phyloP scores from a whole-genome alignment of 2,797 vertebrate genomes.

The Novumbra hubbsi region DNA sequence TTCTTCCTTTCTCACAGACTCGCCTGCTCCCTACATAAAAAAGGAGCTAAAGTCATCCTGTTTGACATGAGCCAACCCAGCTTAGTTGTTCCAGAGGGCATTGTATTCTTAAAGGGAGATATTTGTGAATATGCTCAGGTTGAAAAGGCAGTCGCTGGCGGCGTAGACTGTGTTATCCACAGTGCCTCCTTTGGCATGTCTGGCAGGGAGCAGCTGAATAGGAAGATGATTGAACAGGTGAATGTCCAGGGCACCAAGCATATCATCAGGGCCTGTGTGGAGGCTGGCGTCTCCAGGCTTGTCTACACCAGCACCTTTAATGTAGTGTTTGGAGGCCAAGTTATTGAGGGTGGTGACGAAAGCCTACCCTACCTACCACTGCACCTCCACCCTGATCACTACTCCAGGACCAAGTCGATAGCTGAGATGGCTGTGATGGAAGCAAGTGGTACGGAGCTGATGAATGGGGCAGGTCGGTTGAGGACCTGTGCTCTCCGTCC shows the following conservation, averaged over 20 bases:
- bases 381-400: conserved; percentile 91
- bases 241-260: conserved; percentile 88
- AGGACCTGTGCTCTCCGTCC: conserved; percentile 87
- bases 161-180: conserved; percentile 86
- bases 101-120: conserved; percentile 80
- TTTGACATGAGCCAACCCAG: conserved; percentile 79
- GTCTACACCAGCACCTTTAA: conserved; percentile 97
- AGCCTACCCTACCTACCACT: conserved; percentile 91
- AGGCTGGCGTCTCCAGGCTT: conserved; percentile 73
- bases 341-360: conserved; percentile 89
- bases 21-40: conserved; percentile 76
- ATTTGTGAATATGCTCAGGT: conserved; percentile 76
- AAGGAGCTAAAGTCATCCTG: conserved; percentile 78
- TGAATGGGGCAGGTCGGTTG: conserved; percentile 58
- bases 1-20: conserved; percentile 71
- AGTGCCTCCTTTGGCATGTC: conserved; percentile 95
- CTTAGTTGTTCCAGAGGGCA: conserved; percentile 72
- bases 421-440: conserved; percentile 90
- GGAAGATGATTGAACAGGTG: conserved; percentile 80
- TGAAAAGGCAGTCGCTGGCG: conserved; percentile 68
- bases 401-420: conserved; percentile 90
- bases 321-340: conserved; percentile 90
- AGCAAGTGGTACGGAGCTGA: conserved; percentile 74
- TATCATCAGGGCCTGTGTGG: conserved; percentile 79
- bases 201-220: conserved; percentile 89